Evolutionary conservation across 2,113 vertebrate genomes (phyloP).

Genomic region (Ivindomyrus marchei): DNA sequence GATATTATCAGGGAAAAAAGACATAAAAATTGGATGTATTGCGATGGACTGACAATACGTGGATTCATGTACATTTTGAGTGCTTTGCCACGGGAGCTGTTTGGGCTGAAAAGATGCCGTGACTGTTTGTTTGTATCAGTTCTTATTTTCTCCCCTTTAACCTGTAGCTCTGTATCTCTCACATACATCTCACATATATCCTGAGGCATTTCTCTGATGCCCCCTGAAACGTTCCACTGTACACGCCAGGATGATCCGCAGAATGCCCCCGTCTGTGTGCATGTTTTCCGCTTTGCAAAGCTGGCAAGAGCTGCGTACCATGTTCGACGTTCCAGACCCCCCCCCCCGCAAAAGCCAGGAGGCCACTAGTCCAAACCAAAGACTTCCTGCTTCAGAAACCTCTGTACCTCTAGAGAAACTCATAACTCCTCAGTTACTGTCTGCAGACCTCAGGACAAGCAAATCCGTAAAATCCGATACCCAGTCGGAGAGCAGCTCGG

Average conservation of each 20-base stretch:
- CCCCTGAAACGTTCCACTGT: background rate
- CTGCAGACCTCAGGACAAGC: background rate
- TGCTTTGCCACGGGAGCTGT: background rate
- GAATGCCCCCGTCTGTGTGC: background rate
- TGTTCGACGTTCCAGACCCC: background rate
- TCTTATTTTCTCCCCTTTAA: background rate
- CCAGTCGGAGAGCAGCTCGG: background rate
- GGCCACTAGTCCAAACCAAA: background rate
- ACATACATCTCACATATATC: background rate
- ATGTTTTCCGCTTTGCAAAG: background rate
- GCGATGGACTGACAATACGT: background rate
- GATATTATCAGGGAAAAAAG: background rate
- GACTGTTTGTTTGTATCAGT: background rate
- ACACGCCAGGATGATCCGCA: background rate
- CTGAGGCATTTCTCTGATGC: background rate
- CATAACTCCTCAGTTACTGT: background rate
- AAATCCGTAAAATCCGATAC: background rate
- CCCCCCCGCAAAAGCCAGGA: background rate
- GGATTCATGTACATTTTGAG: background rate
- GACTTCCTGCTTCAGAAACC: background rate
- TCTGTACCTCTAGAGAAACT: background rate
- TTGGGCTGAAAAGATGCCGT: background rate
- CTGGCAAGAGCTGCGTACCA: background rate
- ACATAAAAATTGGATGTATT: too few species aligned
- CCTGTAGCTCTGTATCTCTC: background rate